These are phyloP conservation scores for Drosophila ochracea DNA, from an alignment of 2,888 invertebrate genomes.

Conservation along the genomic window DNA sequence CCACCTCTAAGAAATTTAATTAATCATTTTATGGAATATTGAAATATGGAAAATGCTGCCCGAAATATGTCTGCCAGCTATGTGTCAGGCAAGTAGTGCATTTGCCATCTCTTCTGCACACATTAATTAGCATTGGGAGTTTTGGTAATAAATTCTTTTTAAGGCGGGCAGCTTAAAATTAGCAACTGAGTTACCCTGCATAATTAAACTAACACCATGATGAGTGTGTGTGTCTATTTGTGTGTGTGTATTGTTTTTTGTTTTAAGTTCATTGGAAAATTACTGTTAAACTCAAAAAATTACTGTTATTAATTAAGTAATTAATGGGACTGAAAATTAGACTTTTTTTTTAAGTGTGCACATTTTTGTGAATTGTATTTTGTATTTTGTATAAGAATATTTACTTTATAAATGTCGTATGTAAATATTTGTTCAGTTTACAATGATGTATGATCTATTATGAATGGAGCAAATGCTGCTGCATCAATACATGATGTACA, in stretches of 20 bases:
- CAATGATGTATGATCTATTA: conserved; percentile 25
- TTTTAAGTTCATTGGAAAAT: conserved; percentile 3
- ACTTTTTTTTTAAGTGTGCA: not conserved
- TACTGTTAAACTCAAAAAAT: not conserved
- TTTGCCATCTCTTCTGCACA: not conserved
- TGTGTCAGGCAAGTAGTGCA: not conserved
- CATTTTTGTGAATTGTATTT: not conserved
- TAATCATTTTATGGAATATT: not conserved
- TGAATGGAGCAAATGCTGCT: conserved; percentile 41
- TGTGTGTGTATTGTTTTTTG: not conserved
- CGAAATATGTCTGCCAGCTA: not conserved
- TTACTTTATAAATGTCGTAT: conserved; percentile 25
- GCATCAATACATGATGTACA: conserved; percentile 43
- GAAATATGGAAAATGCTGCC: not conserved
- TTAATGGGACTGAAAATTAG: not conserved
- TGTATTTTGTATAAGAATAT: not conserved
- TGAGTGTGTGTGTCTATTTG: not conserved
- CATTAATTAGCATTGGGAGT: not conserved
- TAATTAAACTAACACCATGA: not conserved
- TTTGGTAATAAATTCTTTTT: not conserved
- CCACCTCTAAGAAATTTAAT: not conserved
- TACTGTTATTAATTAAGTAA: not conserved
- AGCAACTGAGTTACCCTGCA: not conserved
- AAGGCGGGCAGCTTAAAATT: not conserved
- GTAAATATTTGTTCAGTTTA: conserved; percentile 21